Evolutionary conservation across 2,888 invertebrate genomes (phyloP).

Genomic region (Heliconius ethilla): DNA sequence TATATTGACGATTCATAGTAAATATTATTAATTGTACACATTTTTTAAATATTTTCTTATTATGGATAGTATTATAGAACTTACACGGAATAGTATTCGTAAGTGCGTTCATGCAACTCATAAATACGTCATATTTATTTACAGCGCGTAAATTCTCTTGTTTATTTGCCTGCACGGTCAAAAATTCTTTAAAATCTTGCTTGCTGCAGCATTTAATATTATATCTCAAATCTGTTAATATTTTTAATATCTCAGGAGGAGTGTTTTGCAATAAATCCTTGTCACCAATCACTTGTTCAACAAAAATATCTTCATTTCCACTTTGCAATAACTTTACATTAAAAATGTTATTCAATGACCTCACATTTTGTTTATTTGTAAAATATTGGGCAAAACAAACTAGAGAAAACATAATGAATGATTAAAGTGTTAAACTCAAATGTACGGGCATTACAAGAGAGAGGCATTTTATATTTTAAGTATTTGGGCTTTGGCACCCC

Average conservation of each 20-base stretch:
- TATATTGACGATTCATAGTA: conserved; percentile 71
- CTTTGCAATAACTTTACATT: conserved; percentile 57
- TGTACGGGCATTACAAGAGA: background rate
- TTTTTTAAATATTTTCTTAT: conserved; percentile 63
- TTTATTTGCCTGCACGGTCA: conserved; percentile 45
- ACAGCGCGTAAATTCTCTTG: conserved; percentile 51
- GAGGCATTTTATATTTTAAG: conserved; percentile 3
- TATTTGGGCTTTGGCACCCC: conserved; percentile 10
- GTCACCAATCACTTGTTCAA: conserved; percentile 53
- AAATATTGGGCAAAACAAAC: conserved; percentile 68
- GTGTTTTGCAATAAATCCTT: conserved; percentile 52
- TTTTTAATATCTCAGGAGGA: conserved; percentile 50
- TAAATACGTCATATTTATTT: conserved; percentile 59
- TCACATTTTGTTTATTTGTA: conserved; percentile 70
- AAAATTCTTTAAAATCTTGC: conserved; percentile 64
- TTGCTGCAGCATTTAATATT: conserved; percentile 57
- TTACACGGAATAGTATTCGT: conserved; percentile 62
- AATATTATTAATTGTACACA: conserved; percentile 58
- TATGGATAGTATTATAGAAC: conserved; percentile 63
- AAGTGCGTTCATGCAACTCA: conserved; percentile 57
- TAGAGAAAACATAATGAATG: conserved; percentile 53
- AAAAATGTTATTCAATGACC: conserved; percentile 64
- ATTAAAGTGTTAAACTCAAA: background rate
- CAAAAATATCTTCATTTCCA: conserved; percentile 44
- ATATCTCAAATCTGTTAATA: conserved; percentile 54